These are phyloP conservation scores for Palaemon carinicauda DNA, from an alignment of 1,140 invertebrate genomes.

Conservation along the genomic window DNA sequence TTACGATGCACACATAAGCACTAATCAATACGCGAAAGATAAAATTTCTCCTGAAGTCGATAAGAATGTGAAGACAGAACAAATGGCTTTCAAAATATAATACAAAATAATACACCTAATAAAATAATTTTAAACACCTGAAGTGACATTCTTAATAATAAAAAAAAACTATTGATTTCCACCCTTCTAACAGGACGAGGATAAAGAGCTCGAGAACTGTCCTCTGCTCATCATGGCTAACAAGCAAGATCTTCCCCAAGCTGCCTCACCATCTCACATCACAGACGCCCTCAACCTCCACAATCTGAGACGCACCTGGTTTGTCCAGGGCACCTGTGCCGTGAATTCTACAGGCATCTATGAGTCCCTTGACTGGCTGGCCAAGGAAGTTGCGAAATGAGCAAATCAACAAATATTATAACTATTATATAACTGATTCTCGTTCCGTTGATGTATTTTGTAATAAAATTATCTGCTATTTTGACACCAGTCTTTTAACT, in stretches of 20 bases:
- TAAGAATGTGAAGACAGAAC: no score
- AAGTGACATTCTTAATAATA: background rate
- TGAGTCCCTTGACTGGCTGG: conserved; percentile 42
- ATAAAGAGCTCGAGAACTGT: conserved; percentile 66
- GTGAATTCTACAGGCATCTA: conserved; percentile 39
- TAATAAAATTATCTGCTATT: no score
- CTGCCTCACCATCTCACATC: conserved; percentile 36
- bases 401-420: no score
- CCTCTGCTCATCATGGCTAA: conserved; percentile 62
- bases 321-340: conserved; percentile 47
- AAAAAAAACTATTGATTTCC: background rate
- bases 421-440: no score
- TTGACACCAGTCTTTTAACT: no score
- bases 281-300: conserved; percentile 44
- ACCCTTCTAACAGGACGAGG: background rate
- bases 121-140: no score
- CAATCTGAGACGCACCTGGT: conserved; percentile 28
- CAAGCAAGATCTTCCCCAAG: conserved; percentile 61
- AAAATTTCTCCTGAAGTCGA: no score
- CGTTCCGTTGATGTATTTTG: no score
- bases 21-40: no score
- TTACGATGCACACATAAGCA: no score
- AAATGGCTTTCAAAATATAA: background rate
- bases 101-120: no score
- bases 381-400: background rate